Percentiles rank a stretch among this genome's conserved stretches.
Conservation (phyloP, 2,797 vertebrate genomes). For the Gephyroberyx darwinii region DNA sequence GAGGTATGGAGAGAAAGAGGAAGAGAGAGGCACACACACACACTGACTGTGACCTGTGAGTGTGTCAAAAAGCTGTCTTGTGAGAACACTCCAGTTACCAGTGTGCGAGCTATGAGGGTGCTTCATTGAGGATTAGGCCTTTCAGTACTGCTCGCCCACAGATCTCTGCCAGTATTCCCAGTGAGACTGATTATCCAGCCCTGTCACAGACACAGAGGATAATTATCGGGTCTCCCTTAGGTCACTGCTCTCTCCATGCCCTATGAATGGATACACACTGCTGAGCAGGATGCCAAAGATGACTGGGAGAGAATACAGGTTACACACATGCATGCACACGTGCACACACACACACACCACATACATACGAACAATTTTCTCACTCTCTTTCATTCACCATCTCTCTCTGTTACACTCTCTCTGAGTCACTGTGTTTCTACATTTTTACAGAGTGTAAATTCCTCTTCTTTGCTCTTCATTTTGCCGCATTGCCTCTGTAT, state of each 20-base stretch:
- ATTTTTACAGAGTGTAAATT: slow-evolving; percentile 23
- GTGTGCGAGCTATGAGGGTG: slow-evolving; percentile 61
- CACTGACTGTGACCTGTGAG: slow-evolving; percentile 50
- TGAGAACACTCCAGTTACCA: slow-evolving; percentile 67
- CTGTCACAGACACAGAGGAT: slow-evolving; percentile 97
- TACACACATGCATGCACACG: slow-evolving; percentile 24
- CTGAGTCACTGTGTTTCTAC: neutral
- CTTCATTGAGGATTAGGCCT: slow-evolving; percentile 78
- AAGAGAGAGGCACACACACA: slow-evolving; percentile 30
- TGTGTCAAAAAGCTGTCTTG: slow-evolving; percentile 45
- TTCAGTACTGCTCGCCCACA: slow-evolving; percentile 74
- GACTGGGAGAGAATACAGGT: slow-evolving; percentile 60
- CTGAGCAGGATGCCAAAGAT: slow-evolving; percentile 61
- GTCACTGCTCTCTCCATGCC: slow-evolving; percentile 72
- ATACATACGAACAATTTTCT: slow-evolving; percentile 39
- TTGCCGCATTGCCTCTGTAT: slow-evolving; percentile 8
- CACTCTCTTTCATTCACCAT: slow-evolving; percentile 4
- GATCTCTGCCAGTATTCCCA: slow-evolving; percentile 89
- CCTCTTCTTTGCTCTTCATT: slow-evolving; percentile 15
- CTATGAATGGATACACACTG: slow-evolving; percentile 67
- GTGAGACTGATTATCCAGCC: slow-evolving; percentile 98
- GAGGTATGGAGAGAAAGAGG: neutral
- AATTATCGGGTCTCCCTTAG: slow-evolving; percentile 94
- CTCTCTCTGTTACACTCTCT: slow-evolving; percentile 4
- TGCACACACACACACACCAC: slow-evolving; percentile 31